phyloP scores from a whole-genome alignment of 2,113 vertebrate species.

The Gnathonemus echidnorhynchus region DNA sequence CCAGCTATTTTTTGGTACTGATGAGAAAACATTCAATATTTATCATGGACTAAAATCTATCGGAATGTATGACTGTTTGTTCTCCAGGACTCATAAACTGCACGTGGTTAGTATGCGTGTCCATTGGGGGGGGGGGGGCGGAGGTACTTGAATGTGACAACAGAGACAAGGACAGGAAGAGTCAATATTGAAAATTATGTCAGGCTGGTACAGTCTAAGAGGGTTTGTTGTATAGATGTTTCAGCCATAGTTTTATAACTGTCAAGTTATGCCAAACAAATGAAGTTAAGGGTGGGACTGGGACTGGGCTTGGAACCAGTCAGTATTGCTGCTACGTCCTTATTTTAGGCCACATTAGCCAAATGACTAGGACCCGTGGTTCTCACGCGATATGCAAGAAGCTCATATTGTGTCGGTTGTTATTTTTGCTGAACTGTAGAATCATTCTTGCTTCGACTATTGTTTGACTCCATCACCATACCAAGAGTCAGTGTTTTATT shows the following conservation, averaged over 20 bases:
- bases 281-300: not conserved
- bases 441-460: not conserved
- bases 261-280: not conserved
- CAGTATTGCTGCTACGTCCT: not conserved
- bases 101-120: not conserved
- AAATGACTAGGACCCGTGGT: not conserved
- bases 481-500: not conserved
- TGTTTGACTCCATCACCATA: not conserved
- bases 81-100: not conserved
- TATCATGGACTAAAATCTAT: not conserved
- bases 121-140: not conserved
- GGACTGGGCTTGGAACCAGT: not conserved
- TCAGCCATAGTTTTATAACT: not conserved
- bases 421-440: not conserved
- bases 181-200: constrained; percentile 2
- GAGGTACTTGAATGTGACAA: not conserved
- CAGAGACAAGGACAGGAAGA: not conserved
- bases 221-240: not conserved
- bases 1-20: not conserved
- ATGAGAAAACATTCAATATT: not conserved
- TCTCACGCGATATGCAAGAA: not conserved
- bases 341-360: not conserved
- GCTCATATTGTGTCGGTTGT: not conserved
- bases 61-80: not conserved
- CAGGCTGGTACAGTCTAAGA: not conserved